A percentile compares a stretch with the other conserved stretches of the same genome.
Evolutionary conservation across 2,888 invertebrate species (phyloP).

Genomic region (Bombyx huttoni): DNA sequence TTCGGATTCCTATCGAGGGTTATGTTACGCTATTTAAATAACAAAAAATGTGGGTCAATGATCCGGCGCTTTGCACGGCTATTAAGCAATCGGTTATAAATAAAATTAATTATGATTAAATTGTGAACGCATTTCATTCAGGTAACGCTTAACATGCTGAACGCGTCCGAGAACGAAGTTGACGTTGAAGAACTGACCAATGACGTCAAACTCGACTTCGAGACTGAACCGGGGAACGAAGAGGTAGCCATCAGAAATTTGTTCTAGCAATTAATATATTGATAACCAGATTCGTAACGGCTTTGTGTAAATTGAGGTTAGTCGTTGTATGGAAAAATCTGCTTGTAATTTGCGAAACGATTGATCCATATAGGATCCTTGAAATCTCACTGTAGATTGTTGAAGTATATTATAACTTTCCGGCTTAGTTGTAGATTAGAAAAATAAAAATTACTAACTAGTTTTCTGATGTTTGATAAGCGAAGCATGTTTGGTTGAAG

Average conservation of each 20-base stretch:
- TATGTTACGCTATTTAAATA: no score
- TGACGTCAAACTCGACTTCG: conserved; percentile 87
- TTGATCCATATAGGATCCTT: background rate
- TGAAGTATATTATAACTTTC: background rate
- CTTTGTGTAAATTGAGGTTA: background rate
- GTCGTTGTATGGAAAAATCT: background rate
- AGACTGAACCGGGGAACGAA: conserved; percentile 73
- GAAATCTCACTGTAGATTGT: background rate
- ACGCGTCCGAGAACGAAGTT: conserved; percentile 91
- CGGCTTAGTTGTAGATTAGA: background rate
- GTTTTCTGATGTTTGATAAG: background rate
- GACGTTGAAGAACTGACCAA: conserved; percentile 87
- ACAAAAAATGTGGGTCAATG: no score
- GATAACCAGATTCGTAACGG: background rate
- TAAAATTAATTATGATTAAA: no score
- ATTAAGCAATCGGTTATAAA: no score
- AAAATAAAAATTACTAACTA: background rate
- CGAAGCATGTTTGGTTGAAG: background rate
- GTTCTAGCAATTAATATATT: conserved; percentile 20
- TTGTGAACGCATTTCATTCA: conserved; percentile 17
- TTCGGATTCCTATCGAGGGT: no score
- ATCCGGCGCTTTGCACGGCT: no score
- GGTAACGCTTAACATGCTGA: conserved; percentile 93
- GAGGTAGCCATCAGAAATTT: conserved; percentile 78
- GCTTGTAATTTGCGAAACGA: background rate